Evolutionary conservation across 2,113 vertebrate genomes (phyloP).

Genomic region (Rhinolophus ferrumequinum): DNA sequence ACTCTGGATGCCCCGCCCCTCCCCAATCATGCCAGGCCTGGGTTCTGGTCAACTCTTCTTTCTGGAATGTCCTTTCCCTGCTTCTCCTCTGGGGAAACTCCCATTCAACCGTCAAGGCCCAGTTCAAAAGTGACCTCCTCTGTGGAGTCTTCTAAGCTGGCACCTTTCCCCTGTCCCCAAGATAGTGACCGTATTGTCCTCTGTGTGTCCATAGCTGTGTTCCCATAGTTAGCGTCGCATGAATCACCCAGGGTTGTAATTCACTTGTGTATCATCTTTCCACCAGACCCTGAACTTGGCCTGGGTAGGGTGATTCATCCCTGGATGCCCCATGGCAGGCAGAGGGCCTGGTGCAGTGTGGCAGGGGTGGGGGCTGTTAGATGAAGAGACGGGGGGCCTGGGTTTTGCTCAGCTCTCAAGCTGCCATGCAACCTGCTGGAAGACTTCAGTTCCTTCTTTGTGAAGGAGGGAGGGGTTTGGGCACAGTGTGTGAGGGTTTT

Average conservation of each 20-base stretch:
- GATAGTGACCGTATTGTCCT: background rate
- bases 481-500: background rate
- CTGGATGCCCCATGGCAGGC: accelerated
- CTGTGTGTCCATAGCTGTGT: background rate
- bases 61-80: background rate
- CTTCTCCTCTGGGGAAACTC: background rate
- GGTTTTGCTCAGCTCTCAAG: background rate
- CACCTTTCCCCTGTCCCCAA: background rate
- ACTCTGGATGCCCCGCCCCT: background rate
- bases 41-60: background rate
- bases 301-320: background rate
- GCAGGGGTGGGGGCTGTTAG: background rate
- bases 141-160: background rate
- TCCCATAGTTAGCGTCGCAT: background rate
- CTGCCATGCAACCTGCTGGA: background rate
- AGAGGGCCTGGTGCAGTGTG: background rate
- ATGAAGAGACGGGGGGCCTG: background rate
- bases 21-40: background rate
- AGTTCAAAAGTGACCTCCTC: conserved; percentile 12
- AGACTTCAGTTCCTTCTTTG: background rate
- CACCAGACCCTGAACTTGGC: background rate
- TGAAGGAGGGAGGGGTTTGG: background rate
- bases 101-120: background rate
- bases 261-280: background rate
- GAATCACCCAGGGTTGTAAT: background rate